Conservation (phyloP, 2,113 vertebrate species). For the Pyxicephalus adspersus region DNA sequence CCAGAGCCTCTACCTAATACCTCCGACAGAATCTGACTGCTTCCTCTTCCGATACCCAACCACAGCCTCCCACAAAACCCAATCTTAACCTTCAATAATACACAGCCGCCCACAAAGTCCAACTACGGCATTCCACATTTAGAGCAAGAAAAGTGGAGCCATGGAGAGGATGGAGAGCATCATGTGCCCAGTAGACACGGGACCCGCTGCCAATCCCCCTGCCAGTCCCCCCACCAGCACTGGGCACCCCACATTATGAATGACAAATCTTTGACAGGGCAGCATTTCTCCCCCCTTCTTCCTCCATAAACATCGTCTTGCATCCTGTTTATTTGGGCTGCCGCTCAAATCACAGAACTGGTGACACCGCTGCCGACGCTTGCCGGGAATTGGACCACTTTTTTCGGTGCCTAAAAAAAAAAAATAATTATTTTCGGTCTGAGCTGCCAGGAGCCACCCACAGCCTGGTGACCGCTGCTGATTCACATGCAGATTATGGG, state of each 20-base stretch:
- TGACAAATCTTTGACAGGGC: not conserved
- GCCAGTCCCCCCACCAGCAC: not conserved
- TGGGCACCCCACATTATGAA: not conserved
- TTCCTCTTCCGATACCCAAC: not conserved
- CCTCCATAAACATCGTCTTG: not conserved
- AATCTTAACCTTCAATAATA: too few relatives aligned
- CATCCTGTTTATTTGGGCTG: slow-evolving; percentile 5
- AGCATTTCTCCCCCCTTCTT: not conserved
- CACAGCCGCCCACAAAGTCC: too few relatives aligned
- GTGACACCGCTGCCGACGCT: not conserved
- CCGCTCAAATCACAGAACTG: not conserved
- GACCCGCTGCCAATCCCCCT: not conserved
- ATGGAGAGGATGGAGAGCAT: too few relatives aligned
- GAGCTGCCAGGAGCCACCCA: slow-evolving; percentile 8
- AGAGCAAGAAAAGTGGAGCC: not conserved
- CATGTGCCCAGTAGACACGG: not conserved
- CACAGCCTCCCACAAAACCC: not conserved
- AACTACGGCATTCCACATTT: too few relatives aligned
- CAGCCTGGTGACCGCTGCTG: slow-evolving; percentile 1
- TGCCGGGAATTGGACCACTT: not conserved
- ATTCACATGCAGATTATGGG: slow-evolving; percentile 16
- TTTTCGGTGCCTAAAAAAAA: not conserved
- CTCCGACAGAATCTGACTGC: not conserved
- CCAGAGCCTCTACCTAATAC: not conserved
- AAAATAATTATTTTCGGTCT: slow-evolving; percentile 1